Base-by-base conservation (phyloP, 2,888 invertebrate genomes). In the Drosophila siamana region DNA sequence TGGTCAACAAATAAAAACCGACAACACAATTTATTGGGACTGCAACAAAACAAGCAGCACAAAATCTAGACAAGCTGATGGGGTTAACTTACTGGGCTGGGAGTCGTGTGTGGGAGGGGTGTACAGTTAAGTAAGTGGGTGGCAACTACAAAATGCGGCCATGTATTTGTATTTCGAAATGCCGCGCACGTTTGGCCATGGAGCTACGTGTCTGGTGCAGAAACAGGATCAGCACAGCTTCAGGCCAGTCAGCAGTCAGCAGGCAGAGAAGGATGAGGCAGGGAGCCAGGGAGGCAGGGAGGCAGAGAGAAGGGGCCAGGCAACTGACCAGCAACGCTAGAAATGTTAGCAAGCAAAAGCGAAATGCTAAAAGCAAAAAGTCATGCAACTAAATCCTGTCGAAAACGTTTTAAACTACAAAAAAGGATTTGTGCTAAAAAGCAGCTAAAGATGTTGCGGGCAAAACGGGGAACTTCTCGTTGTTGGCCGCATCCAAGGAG, bases 311-410 rank as follows among this genome's bases (percentile, higher is more conserved):
- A 16, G 19, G n/a, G 50, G 11, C 15, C 28, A 26, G 26, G 7
- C 7, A 13, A 33, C 47, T 59, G 72, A 75, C 72, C 74, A 67
- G 30, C 41, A 33, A 8, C 51, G 74, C 51, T 54, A 57, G 70
- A 70, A 81, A 71, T 73, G 71, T 77, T 64, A 46, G 70, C 70
- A 24, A 40, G 4, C 62, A 68, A 76, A 2, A 28, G 28, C 28
- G 9, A 28, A 75, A 80, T 78, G 75, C 54, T 80, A 74, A 86
- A 74, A 80, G 87, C 75, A 78, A 84, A 86, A 76, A 82, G 80
- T 86, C 78, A 83, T 86, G 80, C 83, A 80, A 87, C 87, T 85
- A 82, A 85, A 87, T 85, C 82, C 82, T 75, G 78, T 80, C 76
- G 73, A 85, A 85, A 86, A 70, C 85, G 80, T 84, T 85, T 85